Percentiles rank a stretch among this genome's conserved stretches.
Conservation (phyloP, 2,888 invertebrate genomes). For the Heteropelma amictum region DNA sequence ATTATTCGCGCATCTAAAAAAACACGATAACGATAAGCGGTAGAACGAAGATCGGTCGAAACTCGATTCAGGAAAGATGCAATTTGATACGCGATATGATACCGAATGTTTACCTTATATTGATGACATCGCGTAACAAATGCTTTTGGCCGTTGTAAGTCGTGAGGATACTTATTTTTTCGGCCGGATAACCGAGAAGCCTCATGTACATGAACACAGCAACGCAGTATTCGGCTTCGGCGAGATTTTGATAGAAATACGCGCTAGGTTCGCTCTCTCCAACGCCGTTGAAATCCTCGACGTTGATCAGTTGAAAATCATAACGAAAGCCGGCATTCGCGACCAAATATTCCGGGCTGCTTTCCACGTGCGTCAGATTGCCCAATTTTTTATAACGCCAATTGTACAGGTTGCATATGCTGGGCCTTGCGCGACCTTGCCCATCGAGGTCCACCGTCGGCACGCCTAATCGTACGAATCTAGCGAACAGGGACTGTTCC, state of each 20-base stretch:
- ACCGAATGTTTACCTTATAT: conserved; percentile 78
- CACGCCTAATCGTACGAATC: conserved; percentile 96
- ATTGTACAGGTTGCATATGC: conserved; percentile 95
- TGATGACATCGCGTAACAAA: conserved; percentile 96
- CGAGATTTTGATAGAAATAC: conserved; percentile 97
- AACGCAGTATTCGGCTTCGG: conserved; percentile 96
- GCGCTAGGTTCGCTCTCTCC: conserved; percentile 99
- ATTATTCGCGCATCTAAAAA: conserved; percentile 92
- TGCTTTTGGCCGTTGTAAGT: conserved; percentile 99
- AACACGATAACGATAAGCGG: too few relatives aligned
- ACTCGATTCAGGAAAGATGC: not conserved
- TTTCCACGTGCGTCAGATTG: conserved; percentile 93
- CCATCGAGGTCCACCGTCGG: conserved; percentile 98
- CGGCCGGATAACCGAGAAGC: conserved; percentile 96
- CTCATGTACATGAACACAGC: conserved; percentile 99
- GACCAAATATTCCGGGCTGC: conserved; percentile 89
- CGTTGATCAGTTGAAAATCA: conserved; percentile 97
- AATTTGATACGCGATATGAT: not conserved
- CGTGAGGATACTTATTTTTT: conserved; percentile 97
- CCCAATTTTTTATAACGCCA: conserved; percentile 98
- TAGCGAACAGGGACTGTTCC: conserved; percentile 99
- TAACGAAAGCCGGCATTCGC: conserved; percentile 95
- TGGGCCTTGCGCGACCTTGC: conserved; percentile 95
- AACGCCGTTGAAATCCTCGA: conserved; percentile 96
- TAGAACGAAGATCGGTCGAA: too few relatives aligned